These are phyloP conservation scores for Zaprionus ghesquierei DNA, from an alignment of 1,140 invertebrate genomes.

Conservation along the genomic window DNA sequence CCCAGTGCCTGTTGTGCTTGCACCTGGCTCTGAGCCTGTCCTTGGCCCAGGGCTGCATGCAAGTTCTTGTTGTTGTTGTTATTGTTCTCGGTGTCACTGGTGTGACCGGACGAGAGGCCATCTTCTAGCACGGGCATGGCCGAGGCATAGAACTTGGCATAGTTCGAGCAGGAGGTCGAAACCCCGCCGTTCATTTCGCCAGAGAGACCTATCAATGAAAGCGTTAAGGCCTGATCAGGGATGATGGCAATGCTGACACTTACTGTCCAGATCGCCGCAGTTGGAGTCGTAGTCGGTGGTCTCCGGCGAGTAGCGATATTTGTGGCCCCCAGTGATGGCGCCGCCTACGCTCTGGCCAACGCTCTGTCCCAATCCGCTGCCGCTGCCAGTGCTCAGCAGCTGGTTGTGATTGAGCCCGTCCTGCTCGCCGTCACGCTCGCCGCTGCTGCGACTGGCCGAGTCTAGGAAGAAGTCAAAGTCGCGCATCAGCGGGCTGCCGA, in stretches of 20 bases:
- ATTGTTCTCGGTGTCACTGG: slow-evolving; percentile 93
- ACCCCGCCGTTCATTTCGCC: slow-evolving; percentile 77
- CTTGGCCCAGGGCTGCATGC: slow-evolving; percentile 5
- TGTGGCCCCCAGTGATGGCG: slow-evolving; percentile 50
- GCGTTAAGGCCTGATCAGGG: no score
- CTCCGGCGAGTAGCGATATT: slow-evolving; percentile 95
- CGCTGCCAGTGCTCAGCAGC: slow-evolving; percentile 55
- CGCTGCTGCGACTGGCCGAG: slow-evolving; percentile 79
- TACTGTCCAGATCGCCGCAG: slow-evolving; percentile 91
- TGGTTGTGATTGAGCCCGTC: slow-evolving; percentile 80
- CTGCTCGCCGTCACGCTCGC: slow-evolving; percentile 69
- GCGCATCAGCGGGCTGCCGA: slow-evolving; percentile 73
- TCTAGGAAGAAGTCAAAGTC: slow-evolving; percentile 82
- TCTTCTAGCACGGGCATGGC: slow-evolving; percentile 97
- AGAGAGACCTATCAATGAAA: slow-evolving; percentile 80
- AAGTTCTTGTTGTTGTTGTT: slow-evolving; percentile 75
- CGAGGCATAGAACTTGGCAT: slow-evolving; percentile 79
- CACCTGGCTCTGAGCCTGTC: slow-evolving; percentile 9
- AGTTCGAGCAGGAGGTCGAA: slow-evolving; percentile 77
- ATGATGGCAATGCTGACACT: slow-evolving; percentile 24
- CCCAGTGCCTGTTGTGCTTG: slow-evolving; percentile 22
- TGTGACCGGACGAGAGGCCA: slow-evolving; percentile 94
- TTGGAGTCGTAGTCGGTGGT: slow-evolving; percentile 97
- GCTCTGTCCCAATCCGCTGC: slow-evolving; percentile 42
- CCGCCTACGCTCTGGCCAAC: slow-evolving; percentile 46